Base-by-base conservation (phyloP, 2,888 invertebrate species). In the Rhagophthalmus giganteus region DNA sequence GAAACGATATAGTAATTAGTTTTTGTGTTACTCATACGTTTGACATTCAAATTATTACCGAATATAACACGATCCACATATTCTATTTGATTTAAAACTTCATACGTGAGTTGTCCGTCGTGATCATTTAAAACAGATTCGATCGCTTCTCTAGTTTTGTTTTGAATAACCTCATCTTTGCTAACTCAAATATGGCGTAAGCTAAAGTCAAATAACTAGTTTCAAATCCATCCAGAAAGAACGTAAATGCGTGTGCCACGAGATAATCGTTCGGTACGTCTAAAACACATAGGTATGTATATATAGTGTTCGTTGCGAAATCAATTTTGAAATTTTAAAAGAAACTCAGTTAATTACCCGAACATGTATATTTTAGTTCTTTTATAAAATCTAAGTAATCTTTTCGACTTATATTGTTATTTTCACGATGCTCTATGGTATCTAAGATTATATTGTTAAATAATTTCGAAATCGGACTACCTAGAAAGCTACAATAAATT, bases 171-270 rank as follows among this genome's bases (percentile, higher is more conserved):
- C 0, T 61, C 65, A 58, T 78, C 65, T 3, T 40, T 27, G 79
- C 76, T n/a, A 79, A 54, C 16, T 74, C 67, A 54, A 72, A 76
- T 1, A 72, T 61, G 1, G 71, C 46, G 39, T 72, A 77, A 25
- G 68, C 69, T 28, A 78, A 56, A 0, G 73, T 69, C 0, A 69
- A 65, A 0, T 76, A 73, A 10, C 76, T 76, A 0, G 78, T 78
- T 58, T 78, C 78, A 55, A 73, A 78, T 1, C 77, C 78, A 24
- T 78, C 79, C 1, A 71, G 30, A 49, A 76, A 77, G 54, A 76
- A 76, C 0, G 77, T 69, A 1, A 76, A 57, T 2, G 71, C 63
- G 26, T 76, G 74, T 0, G 76, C 69, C 0, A 66, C 46, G 25
- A 76, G 55, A 0, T 68, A 60, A 1, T 62, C 61, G 14, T 73